These are phyloP conservation scores for Nansenia antarctica DNA, from an alignment of 2,113 vertebrate genomes.

Conservation along the genomic window DNA sequence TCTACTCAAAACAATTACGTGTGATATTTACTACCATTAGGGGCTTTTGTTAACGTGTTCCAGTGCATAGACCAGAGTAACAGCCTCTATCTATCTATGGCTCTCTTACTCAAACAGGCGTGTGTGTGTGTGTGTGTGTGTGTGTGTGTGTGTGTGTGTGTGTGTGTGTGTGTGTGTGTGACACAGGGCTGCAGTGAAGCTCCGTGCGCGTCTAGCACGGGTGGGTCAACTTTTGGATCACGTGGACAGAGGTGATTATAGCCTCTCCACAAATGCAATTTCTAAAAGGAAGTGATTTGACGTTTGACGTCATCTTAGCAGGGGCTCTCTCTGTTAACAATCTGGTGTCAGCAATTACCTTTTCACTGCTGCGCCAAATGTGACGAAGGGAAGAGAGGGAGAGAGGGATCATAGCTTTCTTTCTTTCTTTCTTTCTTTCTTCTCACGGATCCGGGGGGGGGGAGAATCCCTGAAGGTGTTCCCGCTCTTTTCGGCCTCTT, in stretches of 20 bases:
- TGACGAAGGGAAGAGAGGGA: conserved; percentile 3
- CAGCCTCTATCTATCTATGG: too few relatives aligned
- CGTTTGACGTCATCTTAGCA: conserved; percentile 50
- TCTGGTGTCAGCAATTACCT: conserved; percentile 53
- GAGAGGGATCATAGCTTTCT: not conserved
- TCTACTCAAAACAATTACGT: too few relatives aligned
- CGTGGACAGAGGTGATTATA: conserved; percentile 25
- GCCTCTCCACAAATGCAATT: conserved; percentile 44
- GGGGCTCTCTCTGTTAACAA: conserved; percentile 32
- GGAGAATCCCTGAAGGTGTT: conserved; percentile 13
- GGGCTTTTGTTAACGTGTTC: too few relatives aligned
- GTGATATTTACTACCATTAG: too few relatives aligned
- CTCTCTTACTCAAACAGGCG: too few relatives aligned
- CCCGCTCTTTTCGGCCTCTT: not conserved
- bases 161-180: not conserved
- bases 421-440: not conserved
- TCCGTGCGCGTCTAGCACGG: not conserved
- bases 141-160: too few relatives aligned
- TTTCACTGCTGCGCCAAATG: conserved; percentile 34
- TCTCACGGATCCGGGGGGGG: not conserved
- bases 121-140: too few relatives aligned
- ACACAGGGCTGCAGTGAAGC: not conserved
- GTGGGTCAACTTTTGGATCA: conserved; percentile 29
- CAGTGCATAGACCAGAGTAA: too few relatives aligned
- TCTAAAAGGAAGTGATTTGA: conserved; percentile 45